Base-by-base conservation (phyloP, 1,140 invertebrate genomes). In the Atta texana region DNA sequence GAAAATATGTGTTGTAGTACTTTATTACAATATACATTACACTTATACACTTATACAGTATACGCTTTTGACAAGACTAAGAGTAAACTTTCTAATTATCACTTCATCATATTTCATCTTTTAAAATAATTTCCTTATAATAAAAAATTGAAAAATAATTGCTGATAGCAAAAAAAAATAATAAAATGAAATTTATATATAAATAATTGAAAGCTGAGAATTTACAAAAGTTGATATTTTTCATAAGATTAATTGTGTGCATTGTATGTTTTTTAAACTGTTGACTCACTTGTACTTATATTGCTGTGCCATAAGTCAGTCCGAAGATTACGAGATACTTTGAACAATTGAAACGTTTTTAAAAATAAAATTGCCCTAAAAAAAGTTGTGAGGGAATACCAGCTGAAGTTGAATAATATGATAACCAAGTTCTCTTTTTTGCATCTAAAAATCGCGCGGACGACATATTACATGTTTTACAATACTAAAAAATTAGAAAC, bases 291-390 rank as follows among this genome's bases (percentile, higher is more conserved):
- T n/a, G 55, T 77, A 63, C 39, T 49, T 87, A 31, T 49, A 49
- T 21, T 39, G 18, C 34, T 61, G 39, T 57, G 76, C 44, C 53
- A 75, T 57, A 87, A 61, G 84, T 87, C 59, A 68, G 61, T 7
- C 12, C 34, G 53, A 75, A 85, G 75, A 87, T 90, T 87, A 90
- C 63, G n/a, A 63, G 53, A 53, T 75, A 39, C 18, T 74, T 66
- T 31, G 57, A 74, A 72, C 66, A 85, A 84, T 88, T 80, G 78
- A 90, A 8, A 39, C 85, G 39, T 87, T 72, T 80, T 61, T 57
- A 55, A 69, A 75, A 69, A 57, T 88, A 64, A 77, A 81, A 90
- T 87, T 87, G 51, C 76, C 39, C 39, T 75, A 61, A 64, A 87
- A 82, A 44, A 84, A 90, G 78, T 80, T 61, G 86, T 66, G 78